Percentiles rank a stretch among this genome's conserved stretches.
These are phyloP conservation scores for Colostygia pectinataria DNA, from an alignment of 2,888 invertebrate genomes.

Conservation along the genomic window DNA sequence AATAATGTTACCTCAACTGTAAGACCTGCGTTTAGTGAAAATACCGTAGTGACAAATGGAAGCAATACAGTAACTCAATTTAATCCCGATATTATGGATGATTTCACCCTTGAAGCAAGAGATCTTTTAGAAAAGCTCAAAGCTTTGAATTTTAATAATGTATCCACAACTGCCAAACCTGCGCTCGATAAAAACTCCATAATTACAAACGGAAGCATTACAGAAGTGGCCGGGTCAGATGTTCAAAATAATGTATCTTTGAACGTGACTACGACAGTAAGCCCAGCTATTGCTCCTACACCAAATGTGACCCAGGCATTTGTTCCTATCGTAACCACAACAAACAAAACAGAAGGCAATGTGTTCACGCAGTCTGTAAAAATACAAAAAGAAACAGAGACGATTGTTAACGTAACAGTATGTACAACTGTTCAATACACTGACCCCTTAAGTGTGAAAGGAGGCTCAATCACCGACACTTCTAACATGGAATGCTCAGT, in stretches of 20 bases:
- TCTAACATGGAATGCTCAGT: conserved; percentile 60
- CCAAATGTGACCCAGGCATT: background rate
- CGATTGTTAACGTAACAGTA: conserved; percentile 44
- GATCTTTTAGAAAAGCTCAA: no score
- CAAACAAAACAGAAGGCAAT: conserved; percentile 17
- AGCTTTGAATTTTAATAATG: no score
- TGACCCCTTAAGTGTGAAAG: conserved; percentile 62
- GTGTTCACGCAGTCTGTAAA: conserved; percentile 12
- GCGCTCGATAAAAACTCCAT: no score
- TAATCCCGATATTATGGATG: no score
- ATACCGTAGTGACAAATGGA: no score
- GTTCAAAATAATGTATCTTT: background rate
- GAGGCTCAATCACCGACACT: conserved; percentile 49
- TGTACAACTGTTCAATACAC: conserved; percentile 46
- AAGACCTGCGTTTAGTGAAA: no score
- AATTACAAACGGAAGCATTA: no score
- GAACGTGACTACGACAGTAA: background rate
- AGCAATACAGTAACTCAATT: no score
- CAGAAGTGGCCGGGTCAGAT: background rate
- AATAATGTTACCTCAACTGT: no score
- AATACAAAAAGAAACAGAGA: conserved; percentile 31
- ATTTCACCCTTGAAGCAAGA: no score
- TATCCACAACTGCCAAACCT: no score
- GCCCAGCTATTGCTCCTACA: background rate
- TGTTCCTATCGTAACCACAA: background rate